Conservation (phyloP, 1,140 invertebrate species). For the Bombus sylvicola region DNA sequence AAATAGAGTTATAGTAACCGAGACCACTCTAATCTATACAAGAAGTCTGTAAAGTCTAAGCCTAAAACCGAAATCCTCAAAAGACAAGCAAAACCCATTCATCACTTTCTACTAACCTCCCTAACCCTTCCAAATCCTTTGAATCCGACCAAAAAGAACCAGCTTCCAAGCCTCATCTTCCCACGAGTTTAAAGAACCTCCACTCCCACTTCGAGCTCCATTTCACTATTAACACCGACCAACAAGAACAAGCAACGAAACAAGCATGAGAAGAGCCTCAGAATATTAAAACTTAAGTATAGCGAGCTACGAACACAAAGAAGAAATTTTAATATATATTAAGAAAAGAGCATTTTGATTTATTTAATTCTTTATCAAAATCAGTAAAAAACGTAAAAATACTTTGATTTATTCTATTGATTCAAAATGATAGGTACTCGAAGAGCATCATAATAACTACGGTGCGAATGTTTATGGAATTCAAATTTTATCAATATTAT, state of each 20-base stretch:
- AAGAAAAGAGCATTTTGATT: too few relatives aligned
- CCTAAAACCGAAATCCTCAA: neutral
- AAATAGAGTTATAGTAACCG: neutral
- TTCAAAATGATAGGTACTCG: too few relatives aligned
- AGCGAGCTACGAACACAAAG: too few relatives aligned
- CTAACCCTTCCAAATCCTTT: neutral
- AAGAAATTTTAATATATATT: too few relatives aligned
- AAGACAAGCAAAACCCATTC: neutral
- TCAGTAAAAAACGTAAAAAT: too few relatives aligned
- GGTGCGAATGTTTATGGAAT: too few relatives aligned
- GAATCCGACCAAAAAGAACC: neutral
- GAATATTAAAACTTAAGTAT: too few relatives aligned
- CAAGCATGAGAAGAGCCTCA: neutral
- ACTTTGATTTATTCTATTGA: too few relatives aligned
- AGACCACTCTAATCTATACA: neutral
- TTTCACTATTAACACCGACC: neutral
- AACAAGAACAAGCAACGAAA: neutral
- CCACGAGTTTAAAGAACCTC: conserved; percentile 1
- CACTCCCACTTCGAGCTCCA: neutral
- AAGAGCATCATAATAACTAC: too few relatives aligned
- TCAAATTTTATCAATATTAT: too few relatives aligned
- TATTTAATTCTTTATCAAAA: too few relatives aligned
- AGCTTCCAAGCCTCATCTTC: neutral
- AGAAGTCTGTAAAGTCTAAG: neutral
- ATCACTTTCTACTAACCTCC: neutral